Conservation (phyloP, 2,113 vertebrate genomes). For the Stictonetta naevosa region DNA sequence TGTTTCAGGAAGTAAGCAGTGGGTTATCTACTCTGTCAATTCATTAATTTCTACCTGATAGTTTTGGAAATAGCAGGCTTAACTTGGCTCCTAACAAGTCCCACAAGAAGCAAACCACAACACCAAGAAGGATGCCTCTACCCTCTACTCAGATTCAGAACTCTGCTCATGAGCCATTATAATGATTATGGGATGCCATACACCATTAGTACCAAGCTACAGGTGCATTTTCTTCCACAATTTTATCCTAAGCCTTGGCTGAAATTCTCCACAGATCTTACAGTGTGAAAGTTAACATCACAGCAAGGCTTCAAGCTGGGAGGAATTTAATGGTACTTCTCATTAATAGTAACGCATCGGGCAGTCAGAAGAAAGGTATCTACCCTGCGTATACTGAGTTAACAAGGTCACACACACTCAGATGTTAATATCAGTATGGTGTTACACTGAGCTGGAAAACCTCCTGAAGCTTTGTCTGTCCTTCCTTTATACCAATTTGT, state of each 20-base stretch:
- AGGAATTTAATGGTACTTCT: not conserved
- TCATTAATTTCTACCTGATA: conserved; percentile 4
- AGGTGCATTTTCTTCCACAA: not conserved
- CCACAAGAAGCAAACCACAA: conserved; percentile 4
- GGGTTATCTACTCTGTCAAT: conserved; percentile 12
- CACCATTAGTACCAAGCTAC: not conserved
- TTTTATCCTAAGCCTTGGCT: not conserved
- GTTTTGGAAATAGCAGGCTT: conserved; percentile 37
- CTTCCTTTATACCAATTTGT: not conserved
- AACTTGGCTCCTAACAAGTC: not conserved
- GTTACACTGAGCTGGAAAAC: not conserved
- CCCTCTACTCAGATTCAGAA: not conserved
- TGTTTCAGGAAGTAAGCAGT: conserved; percentile 32
- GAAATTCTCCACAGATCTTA: not conserved
- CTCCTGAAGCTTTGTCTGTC: not conserved
- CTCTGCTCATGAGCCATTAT: not conserved
- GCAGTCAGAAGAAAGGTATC: not conserved
- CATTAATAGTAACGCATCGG: not conserved
- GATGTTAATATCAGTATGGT: not conserved
- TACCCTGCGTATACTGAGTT: not conserved
- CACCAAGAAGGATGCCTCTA: not conserved
- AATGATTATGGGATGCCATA: not conserved
- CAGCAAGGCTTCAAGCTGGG: not conserved
- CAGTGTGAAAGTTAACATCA: not conserved
- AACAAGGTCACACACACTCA: not conserved